Conservation (phyloP, 2,797 vertebrate species). For the Erethizon dorsatum region DNA sequence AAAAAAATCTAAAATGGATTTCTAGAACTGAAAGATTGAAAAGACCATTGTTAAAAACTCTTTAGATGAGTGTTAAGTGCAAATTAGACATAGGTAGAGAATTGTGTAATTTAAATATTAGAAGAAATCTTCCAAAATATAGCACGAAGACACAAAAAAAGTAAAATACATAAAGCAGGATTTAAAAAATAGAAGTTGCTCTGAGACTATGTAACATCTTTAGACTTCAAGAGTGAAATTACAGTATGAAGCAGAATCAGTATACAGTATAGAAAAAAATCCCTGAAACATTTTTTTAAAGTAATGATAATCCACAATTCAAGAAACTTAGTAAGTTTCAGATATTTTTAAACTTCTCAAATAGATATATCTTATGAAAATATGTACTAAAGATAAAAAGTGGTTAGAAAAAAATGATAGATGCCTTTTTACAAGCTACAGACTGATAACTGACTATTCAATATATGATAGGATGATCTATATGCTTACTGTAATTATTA, state of each 20-base stretch:
- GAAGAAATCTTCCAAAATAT: background rate
- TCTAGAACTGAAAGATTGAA: constrained; percentile 1
- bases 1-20: background rate
- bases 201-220: background rate
- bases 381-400: background rate
- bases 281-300: background rate
- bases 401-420: background rate
- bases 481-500: background rate
- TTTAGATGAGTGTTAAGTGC: background rate
- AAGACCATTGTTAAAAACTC: background rate
- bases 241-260: constrained; percentile 11
- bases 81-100: background rate
- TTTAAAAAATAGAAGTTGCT: constrained; percentile 7
- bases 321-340: background rate
- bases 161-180: background rate
- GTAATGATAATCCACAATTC: background rate
- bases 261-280: background rate
- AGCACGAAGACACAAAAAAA: background rate
- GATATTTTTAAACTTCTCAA: background rate
- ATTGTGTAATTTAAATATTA: constrained; percentile 7
- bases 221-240: background rate
- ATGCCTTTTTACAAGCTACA: background rate
- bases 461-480: background rate
- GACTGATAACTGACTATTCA: background rate
- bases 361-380: constrained; percentile 16